A percentile compares a stretch with the other conserved stretches of the same genome.
phyloP scores from a whole-genome alignment of 1,140 invertebrate genomes.

The Anastatus disparis region DNA sequence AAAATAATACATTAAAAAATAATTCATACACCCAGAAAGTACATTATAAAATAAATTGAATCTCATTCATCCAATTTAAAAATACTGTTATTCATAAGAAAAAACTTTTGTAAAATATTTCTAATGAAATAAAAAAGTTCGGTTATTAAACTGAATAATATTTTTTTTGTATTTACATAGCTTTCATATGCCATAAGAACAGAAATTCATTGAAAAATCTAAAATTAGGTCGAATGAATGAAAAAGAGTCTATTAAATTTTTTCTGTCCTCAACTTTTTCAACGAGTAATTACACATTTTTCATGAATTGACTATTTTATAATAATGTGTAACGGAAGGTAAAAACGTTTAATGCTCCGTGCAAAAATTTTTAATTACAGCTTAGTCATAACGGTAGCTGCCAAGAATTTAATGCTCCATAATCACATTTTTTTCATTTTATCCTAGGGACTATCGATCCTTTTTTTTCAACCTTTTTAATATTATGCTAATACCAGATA shows the following conservation, averaged over 20 bases:
- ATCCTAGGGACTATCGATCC: too few species aligned
- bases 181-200: background rate
- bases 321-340: background rate
- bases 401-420: background rate
- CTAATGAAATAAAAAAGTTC: too few species aligned
- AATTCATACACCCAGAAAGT: too few species aligned
- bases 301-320: background rate
- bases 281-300: conserved; percentile 17
- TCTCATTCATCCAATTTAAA: too few species aligned
- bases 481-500: too few species aligned
- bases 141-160: too few species aligned
- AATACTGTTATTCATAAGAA: too few species aligned
- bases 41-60: too few species aligned
- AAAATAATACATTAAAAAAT: background rate
- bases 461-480: too few species aligned
- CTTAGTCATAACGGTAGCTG: conserved; percentile 5
- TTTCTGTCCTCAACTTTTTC: conserved; percentile 1
- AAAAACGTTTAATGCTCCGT: background rate
- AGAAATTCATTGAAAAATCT: conserved; percentile 7
- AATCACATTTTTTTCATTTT: background rate
- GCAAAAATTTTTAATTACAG: conserved; percentile 22
- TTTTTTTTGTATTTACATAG: too few species aligned
- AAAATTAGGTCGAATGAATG: background rate
- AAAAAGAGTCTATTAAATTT: background rate
- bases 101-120: too few species aligned